Conservation (phyloP, 2,113 vertebrate genomes). For the Pedetes capensis region DNA sequence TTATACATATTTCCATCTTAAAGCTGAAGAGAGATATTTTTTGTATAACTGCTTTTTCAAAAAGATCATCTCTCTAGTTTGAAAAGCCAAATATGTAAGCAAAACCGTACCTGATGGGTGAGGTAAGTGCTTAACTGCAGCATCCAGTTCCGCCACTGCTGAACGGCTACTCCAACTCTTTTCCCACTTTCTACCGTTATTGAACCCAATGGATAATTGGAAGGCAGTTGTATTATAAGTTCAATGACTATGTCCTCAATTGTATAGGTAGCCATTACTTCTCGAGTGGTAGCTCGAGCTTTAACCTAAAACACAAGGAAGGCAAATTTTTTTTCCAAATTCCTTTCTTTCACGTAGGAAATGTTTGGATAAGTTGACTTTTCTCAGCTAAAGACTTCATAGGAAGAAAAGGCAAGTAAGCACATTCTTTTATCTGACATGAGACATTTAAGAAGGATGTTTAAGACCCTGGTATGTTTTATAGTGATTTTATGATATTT, state of each 20-base stretch:
- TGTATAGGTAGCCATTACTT: constrained; percentile 97
- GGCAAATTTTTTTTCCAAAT: background rate
- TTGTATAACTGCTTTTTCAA: background rate
- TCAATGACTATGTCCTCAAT: constrained; percentile 98
- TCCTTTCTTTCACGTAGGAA: background rate
- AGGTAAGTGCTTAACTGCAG: constrained; percentile 97
- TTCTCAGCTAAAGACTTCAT: background rate
- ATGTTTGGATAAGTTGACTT: background rate
- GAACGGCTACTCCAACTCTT: constrained; percentile 96
- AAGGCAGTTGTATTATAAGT: constrained; percentile 95
- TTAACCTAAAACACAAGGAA: constrained; percentile 87
- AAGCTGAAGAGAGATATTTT: background rate
- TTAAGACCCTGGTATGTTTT: background rate
- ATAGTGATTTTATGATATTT: background rate
- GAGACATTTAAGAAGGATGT: background rate
- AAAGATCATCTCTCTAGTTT: background rate
- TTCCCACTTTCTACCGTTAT: constrained; percentile 96
- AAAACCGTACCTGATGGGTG: constrained; percentile 91
- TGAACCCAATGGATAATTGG: constrained; percentile 94
- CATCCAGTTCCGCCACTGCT: constrained; percentile 99
- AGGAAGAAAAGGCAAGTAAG: background rate
- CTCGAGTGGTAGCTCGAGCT: constrained; percentile 93
- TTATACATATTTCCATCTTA: background rate
- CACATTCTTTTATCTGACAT: background rate
- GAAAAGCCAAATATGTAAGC: background rate